These are phyloP conservation scores for Triops cancriformis DNA, from an alignment of 1,140 invertebrate genomes.

Conservation along the genomic window DNA sequence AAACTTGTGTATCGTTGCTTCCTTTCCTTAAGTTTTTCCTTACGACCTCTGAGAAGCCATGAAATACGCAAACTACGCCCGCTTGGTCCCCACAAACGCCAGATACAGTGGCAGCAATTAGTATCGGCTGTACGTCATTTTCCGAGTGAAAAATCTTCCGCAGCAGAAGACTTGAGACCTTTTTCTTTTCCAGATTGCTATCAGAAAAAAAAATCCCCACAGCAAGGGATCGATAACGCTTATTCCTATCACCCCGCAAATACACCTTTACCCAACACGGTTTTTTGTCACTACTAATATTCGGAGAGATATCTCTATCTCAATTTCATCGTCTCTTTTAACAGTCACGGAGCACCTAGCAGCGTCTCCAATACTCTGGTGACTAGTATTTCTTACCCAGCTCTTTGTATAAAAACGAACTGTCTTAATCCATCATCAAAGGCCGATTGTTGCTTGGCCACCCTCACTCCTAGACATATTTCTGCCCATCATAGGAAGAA, in stretches of 20 bases:
- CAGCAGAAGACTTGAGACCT: background rate
- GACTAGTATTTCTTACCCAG: background rate
- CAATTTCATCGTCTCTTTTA: no score
- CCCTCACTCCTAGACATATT: no score
- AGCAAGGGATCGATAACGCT: background rate
- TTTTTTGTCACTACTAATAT: no score
- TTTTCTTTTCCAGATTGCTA: background rate
- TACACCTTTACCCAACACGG: no score
- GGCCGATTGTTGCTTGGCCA: background rate
- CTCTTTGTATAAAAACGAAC: background rate
- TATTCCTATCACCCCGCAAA: background rate
- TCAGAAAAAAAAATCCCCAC: background rate
- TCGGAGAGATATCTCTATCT: no score
- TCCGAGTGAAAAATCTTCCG: background rate
- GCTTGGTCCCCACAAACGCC: background rate
- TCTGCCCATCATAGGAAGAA: no score
- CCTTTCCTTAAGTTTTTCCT: no score
- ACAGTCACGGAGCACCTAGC: background rate
- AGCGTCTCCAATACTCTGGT: background rate
- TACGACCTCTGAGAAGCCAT: no score
- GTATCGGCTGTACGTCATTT: background rate
- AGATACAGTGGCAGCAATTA: background rate
- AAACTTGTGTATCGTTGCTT: no score
- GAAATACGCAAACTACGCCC: no score
- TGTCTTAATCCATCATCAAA: slow-evolving; percentile 9